These are phyloP conservation scores for Archivesica marissinica DNA, from an alignment of 1,140 invertebrate species.

Conservation along the genomic window DNA sequence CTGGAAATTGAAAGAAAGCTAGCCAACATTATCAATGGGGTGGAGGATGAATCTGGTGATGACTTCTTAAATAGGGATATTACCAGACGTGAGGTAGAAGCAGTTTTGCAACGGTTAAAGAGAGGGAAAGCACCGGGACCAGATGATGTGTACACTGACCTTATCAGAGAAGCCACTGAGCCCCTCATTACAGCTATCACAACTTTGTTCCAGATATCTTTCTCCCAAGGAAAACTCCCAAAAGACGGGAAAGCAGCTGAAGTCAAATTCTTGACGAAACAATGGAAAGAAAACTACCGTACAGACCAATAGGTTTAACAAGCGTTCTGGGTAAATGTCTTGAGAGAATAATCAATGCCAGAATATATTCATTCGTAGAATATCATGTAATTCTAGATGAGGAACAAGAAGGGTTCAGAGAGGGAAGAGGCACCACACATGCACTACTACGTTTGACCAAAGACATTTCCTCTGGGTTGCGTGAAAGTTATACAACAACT, in stretches of 20 bases:
- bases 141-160: not conserved
- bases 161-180: not conserved
- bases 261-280: constrained; percentile 19
- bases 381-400: not conserved
- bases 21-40: not conserved
- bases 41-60: not conserved
- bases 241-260: not conserved
- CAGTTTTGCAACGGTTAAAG: not conserved
- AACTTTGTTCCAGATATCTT: not conserved
- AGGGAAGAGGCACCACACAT: not conserved
- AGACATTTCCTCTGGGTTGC: too few relatives aligned
- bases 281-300: not conserved
- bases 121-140: constrained; percentile 7
- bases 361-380: not conserved
- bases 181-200: not conserved
- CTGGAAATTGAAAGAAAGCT: not conserved
- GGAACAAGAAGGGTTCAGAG: constrained; percentile 18
- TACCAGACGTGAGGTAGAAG: not conserved
- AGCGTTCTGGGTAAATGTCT: not conserved
- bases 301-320: not conserved
- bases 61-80: not conserved
- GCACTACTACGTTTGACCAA: not conserved
- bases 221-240: not conserved
- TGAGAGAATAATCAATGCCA: not conserved
- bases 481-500: too few relatives aligned